Percentiles rank a stretch among this genome's conserved stretches.
Evolutionary conservation across 2,113 vertebrate species (phyloP).

Genomic region (Romanogobio albipinnatus): DNA sequence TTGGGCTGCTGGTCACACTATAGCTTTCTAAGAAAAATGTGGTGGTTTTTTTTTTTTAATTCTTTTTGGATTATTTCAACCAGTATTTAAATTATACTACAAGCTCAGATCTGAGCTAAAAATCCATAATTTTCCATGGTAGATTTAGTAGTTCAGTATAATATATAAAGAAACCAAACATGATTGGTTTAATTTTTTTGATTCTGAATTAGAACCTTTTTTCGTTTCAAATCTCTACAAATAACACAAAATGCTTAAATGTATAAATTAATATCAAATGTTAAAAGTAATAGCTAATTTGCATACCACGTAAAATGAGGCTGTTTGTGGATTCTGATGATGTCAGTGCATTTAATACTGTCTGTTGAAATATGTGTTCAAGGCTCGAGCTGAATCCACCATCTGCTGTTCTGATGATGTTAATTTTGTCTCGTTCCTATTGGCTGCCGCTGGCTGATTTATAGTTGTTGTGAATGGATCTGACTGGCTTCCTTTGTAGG

Average conservation of each 20-base stretch:
- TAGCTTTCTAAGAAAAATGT: not conserved
- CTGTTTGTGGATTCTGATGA: slow-evolving; percentile 32
- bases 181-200: not conserved
- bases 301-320: not conserved
- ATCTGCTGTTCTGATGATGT: slow-evolving; percentile 62
- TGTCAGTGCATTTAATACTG: slow-evolving; percentile 45
- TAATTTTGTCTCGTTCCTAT: slow-evolving; percentile 50
- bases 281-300: too few species aligned
- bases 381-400: slow-evolving; percentile 50
- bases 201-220: not conserved
- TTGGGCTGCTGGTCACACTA: not conserved
- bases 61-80: not conserved
- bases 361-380: slow-evolving; percentile 51
- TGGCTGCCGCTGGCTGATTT: slow-evolving; percentile 58
- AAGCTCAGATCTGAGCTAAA: not conserved
- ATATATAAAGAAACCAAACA: not conserved
- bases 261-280: not conserved
- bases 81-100: not conserved
- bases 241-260: not conserved
- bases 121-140: not conserved
- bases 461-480: slow-evolving; percentile 56
- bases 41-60: too few species aligned
- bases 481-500: slow-evolving; percentile 61
- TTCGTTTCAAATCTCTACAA: not conserved
- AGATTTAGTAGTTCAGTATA: not conserved